Evolutionary conservation across 2,888 invertebrate species (phyloP), one percentile per base, ranked within the genome.

Genomic region (Tholera decimalis): DNA sequence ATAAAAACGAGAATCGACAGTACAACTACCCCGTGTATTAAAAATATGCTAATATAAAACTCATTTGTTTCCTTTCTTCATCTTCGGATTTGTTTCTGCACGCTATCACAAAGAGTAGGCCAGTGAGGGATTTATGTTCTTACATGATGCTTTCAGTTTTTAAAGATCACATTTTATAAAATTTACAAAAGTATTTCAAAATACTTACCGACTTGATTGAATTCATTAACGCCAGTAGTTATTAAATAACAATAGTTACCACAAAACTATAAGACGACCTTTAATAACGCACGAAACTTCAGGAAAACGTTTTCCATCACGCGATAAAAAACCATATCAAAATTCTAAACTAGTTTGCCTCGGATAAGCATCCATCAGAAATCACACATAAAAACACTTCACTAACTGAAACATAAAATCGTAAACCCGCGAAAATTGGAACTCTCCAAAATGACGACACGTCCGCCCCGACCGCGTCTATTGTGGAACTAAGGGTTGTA

Each of bases 401-500:
- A 28, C 33, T 4, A 56, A 71, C 50, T 8, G 43, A 73, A 58
- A 54, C 58, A 67, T 70, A 24, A 33, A 57, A 64, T 68, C 53
- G 73, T 58, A 49, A 64, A 84, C 81, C 71, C 75, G 64, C 81
- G 78, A 72, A 70, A 20, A 37, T 62, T 33, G 35, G 51, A 55
- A 18, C 58, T 51, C 49, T 67, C 56, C 28, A 22, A 72, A 59
- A 46, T 30, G 46, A 50, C 63, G 61, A 65, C 63, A 72, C 87
- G 83, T 74, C 82, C 59, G 35, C n/a, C 62, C 65, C 66, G 49
- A 22, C 80, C 60, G 76, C 66, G 66, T 59, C 62, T 69, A 54
- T 64, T 63, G 56, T 60, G 20, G 79, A 80, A 89, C 89, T 89
- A 84, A 39, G 62, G 60, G n/a, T n/a, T n/a, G n/a, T n/a, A n/a